Conservation (phyloP, 2,113 vertebrate species). For the Eulemur macaco region DNA sequence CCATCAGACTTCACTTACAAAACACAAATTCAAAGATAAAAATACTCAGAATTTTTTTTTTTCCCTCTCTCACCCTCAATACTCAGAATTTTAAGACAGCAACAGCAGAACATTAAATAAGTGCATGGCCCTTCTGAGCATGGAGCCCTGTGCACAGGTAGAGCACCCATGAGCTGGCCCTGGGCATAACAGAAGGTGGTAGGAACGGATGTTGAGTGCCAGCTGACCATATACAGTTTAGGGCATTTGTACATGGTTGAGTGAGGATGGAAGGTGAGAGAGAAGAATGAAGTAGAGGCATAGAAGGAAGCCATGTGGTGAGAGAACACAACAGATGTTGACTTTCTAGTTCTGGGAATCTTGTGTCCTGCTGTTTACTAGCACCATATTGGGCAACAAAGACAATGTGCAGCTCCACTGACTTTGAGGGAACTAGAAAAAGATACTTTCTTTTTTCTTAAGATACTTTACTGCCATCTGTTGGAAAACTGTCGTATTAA, state of each 20-base stretch:
- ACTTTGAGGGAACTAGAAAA: background rate
- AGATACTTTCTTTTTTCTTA: background rate
- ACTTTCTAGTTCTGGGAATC: background rate
- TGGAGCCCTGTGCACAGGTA: background rate
- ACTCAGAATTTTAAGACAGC: background rate
- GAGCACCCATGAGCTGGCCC: background rate
- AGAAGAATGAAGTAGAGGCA: background rate
- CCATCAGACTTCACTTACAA: background rate
- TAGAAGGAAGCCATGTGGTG: background rate
- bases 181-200: background rate
- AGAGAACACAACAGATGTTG: background rate
- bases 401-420: background rate
- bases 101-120: background rate
- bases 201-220: background rate
- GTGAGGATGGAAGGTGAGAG: background rate
- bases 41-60: background rate
- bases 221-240: background rate
- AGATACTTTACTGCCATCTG: constrained; percentile 63
- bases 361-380: background rate
- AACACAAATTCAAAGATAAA: background rate
- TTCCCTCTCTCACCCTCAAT: background rate
- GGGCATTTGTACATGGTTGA: background rate
- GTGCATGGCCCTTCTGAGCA: background rate
- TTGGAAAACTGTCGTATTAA: constrained; percentile 54
- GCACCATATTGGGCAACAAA: background rate